Percentiles rank a stretch among this genome's conserved stretches.
Evolutionary conservation across 1,140 invertebrate genomes (phyloP).

Genomic region (Phthorimaea operculella): DNA sequence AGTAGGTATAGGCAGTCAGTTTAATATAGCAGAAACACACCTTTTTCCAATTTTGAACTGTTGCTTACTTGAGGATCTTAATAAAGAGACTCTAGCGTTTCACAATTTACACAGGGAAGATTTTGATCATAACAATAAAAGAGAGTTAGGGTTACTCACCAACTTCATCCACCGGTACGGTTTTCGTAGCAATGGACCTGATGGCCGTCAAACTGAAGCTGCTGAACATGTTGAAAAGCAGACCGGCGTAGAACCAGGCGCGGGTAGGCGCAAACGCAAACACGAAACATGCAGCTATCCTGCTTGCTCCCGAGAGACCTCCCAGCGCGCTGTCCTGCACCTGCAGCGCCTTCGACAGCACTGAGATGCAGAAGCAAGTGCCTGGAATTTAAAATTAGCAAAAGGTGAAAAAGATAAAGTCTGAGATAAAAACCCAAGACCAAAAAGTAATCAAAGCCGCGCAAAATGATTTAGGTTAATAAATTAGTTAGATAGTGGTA

Average conservation of each 20-base stretch:
- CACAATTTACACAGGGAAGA: no score
- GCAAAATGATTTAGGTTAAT: no score
- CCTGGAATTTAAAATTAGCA: slow-evolving; percentile 52
- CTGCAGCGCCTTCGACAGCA: slow-evolving; percentile 50
- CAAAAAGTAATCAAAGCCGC: no score
- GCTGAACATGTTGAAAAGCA: slow-evolving; percentile 68
- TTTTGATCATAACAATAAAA: no score
- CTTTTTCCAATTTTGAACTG: no score
- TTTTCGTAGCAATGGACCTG: slow-evolving; percentile 70
- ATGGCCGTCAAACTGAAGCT: slow-evolving; percentile 67
- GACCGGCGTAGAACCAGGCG: slow-evolving; percentile 58
- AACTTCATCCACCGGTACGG: slow-evolving; percentile 66
- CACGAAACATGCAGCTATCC: slow-evolving; percentile 62
- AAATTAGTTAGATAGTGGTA: no score
- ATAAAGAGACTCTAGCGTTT: no score
- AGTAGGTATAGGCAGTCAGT: no score
- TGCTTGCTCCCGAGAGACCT: slow-evolving; percentile 54
- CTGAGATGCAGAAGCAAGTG: slow-evolving; percentile 55
- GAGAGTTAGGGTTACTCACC: slow-evolving; percentile 29
- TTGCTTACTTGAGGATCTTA: no score
- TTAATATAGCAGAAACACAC: no score
- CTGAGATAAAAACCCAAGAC: no score
- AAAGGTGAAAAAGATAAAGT: background rate
- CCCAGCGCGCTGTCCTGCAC: slow-evolving; percentile 63
- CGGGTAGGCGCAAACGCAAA: slow-evolving; percentile 59